Evolutionary conservation across 2,888 invertebrate species (phyloP).

Genomic region (Drosophila anomelani): DNA sequence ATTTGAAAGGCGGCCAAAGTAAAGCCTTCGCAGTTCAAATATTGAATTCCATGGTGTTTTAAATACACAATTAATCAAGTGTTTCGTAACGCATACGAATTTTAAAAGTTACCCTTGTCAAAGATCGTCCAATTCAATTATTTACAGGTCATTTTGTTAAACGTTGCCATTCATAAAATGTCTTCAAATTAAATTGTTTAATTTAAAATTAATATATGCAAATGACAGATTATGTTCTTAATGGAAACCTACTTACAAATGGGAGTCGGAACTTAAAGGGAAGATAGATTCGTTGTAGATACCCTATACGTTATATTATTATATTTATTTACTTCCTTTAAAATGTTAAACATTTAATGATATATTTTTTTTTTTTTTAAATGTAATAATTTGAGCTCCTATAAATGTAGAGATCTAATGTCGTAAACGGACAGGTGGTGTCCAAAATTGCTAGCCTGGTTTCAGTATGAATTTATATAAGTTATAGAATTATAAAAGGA

Average conservation of each 20-base stretch:
- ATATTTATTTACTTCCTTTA: not conserved
- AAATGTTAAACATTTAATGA: not conserved
- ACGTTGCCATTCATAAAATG: not conserved
- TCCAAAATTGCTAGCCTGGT: too few relatives aligned
- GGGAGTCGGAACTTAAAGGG: not conserved
- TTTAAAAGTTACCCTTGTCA: slow-evolving; percentile 20
- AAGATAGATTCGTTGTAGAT: not conserved
- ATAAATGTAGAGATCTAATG: not conserved
- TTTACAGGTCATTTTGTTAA: slow-evolving; percentile 2
- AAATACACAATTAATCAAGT: slow-evolving; percentile 40
- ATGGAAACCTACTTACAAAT: not conserved
- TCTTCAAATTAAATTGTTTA: slow-evolving; percentile 2
- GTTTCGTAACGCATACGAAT: not conserved
- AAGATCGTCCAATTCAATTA: slow-evolving; percentile 6
- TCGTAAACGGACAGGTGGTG: too few relatives aligned
- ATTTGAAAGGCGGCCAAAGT: slow-evolving; percentile 18
- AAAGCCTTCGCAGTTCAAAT: slow-evolving; percentile 20
- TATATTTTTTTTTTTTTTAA: not conserved
- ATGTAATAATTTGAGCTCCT: not conserved
- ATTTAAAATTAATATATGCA: not conserved
- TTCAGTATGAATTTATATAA: not conserved
- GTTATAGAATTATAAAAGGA: not conserved
- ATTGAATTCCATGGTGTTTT: slow-evolving; percentile 4
- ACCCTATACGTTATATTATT: not conserved
- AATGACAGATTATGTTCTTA: slow-evolving; percentile 11